Evolutionary conservation across 2,113 vertebrate species (phyloP).

Genomic region (Corvus cornix): DNA sequence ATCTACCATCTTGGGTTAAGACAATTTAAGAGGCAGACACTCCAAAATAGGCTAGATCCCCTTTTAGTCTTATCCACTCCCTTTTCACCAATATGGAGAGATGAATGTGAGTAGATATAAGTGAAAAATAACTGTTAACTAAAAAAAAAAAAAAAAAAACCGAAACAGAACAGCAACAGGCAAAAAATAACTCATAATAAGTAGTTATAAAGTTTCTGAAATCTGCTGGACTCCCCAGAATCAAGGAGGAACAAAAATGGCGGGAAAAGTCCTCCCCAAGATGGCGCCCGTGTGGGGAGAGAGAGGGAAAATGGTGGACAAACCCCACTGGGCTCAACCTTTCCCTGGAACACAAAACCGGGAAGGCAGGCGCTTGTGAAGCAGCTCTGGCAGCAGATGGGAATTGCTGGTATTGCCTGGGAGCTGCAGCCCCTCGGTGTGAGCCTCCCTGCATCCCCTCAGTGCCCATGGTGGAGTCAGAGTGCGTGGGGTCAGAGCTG

Average conservation of each 20-base stretch:
- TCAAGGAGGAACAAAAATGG: background rate
- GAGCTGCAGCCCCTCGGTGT: background rate
- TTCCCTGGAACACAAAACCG: accelerated
- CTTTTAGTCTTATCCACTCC: background rate
- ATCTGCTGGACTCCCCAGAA: background rate
- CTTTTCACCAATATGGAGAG: background rate
- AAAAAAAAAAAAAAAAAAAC: too few species aligned
- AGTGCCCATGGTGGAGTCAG: accelerated
- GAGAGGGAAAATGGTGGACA: too few species aligned
- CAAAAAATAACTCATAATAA: too few species aligned
- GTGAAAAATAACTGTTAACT: background rate
- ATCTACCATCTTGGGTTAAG: background rate
- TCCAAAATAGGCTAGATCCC: background rate
- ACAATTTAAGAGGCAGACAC: background rate
- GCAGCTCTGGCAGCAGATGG: background rate
- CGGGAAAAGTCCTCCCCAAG: accelerated
- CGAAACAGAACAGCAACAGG: background rate
- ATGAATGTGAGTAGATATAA: accelerated
- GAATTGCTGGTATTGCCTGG: background rate
- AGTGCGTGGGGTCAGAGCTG: background rate
- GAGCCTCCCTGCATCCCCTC: background rate
- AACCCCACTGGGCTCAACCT: accelerated
- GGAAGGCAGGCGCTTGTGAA: background rate
- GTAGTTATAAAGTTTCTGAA: background rate
- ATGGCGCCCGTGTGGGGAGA: background rate